Base-by-base conservation (phyloP, 2,888 invertebrate species). In the Tachystola acroxantha region DNA sequence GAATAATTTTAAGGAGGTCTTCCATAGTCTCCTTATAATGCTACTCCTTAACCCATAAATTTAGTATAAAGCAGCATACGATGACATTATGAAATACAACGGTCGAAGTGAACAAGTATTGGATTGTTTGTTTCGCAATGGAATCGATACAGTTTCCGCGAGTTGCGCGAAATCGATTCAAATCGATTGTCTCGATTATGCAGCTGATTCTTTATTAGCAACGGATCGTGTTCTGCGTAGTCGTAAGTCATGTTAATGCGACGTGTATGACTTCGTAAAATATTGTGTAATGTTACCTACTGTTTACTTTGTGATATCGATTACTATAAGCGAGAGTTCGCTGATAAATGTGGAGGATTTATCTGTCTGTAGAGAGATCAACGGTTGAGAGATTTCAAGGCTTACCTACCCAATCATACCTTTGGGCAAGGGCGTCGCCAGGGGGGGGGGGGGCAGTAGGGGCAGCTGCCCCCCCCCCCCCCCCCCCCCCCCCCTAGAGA, bases 131-230 rank as follows among this genome's bases (percentile, higher is more conserved):
- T 20, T 25, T 13, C 20, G 10, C 37, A 28, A 19, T 30, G 10
- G 10, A 22, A 35, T 36, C 37, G 37, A 27, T 37, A 12, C 36
- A 4, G 10, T 35, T 36, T 39, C 39, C 39, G 27, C 32, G 30
- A 26, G n/a, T 20, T 19, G 20, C 33, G 10, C 20, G 5, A 12
- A 28, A 19, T 34, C 28, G 32, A 30, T 19, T 7, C 22, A 2
- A 22, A 22, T 2, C 22, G 25, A 16, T 16, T 22, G 20, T 22
- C 32, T 32, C 20, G 24, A 24, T 30, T 30, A 10, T 22, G 24
- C 10, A 24, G 9, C 10, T 2, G 24, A n/a, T 32, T 32, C 24
- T 32, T 22, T 22, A 11, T 19, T 10, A 20, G 4, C 19, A 31
- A 5, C 7, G 7, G 11, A 22, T 9, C 13, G 24, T 13, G 7